Base-by-base conservation (phyloP, 2,113 vertebrate genomes). In the Sprattus sprattus region DNA sequence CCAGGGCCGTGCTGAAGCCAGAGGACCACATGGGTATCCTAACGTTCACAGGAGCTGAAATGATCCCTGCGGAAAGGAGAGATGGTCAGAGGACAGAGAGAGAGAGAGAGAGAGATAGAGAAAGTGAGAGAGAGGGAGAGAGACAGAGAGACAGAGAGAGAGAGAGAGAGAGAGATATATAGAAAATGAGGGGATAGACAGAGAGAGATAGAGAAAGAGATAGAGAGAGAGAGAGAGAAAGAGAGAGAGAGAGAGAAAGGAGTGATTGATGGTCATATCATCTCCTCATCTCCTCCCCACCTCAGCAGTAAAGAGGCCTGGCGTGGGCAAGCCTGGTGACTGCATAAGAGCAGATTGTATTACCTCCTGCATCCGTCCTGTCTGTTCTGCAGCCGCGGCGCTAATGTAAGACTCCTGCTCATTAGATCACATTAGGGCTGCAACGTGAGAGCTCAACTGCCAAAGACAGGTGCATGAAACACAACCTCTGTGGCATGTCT, bases 11-110 rank as follows among this genome's bases (percentile, higher is more conserved):
- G 86, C 91, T 92, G 86, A 94, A 93, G 45, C 91, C 92, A 0
- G 92, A 95, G 0, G 93, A 93, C 93, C 94, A 95, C 84, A 93
- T 45, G 64, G 93, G 93, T 67, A 93, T 87, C 88, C 94, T 95
- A 32, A 94, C 25, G 15, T 86, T 92, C 9, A 94, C 88, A 0
- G 94, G 92, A 64, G 91, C 92, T n/a, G 94, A 94, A 84, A 94
- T 94, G 11, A 94, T 88, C 84, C 94, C 94, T 95, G 87, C 10
- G 4, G 45, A 2, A 39, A 39, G 45, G 18, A 18, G 7, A 39
- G 64, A 71, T 28, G 39, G 28, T 45, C 85, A 32, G n/a, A 71
- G 10, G n/a, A 71, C 25, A 71, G 64, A 71, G 25, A 71, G 64
- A 71, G 64, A 32, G 25, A 71, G n/a, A 67, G 64, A 71, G 64